These are phyloP conservation scores for Coelopa frigida DNA, from an alignment of 1,140 invertebrate genomes.

Conservation along the genomic window DNA sequence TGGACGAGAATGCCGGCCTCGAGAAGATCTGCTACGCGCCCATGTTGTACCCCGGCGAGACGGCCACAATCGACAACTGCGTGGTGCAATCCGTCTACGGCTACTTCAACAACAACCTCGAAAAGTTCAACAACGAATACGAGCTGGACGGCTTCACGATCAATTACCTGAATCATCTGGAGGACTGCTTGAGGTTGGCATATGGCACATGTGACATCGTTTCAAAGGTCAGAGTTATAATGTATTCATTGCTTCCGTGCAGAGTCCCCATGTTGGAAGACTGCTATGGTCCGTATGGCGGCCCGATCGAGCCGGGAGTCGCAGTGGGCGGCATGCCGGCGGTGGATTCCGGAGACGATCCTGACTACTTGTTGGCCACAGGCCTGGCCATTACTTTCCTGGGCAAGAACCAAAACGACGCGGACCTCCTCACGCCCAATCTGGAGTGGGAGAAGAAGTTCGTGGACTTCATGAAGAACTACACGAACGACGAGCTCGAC, in stretches of 20 bases:
- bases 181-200: conserved; percentile 45
- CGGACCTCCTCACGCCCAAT: conserved; percentile 50
- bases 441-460: conserved; percentile 76
- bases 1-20: conserved; percentile 48
- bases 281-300: conserved; percentile 76
- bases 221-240: not conserved
- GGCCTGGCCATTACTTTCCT: conserved; percentile 71
- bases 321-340: conserved; percentile 65
- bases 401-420: conserved; percentile 58
- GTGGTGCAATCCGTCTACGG: conserved; percentile 72
- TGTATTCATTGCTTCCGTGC: conserved; percentile 28
- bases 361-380: conserved; percentile 51
- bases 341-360: conserved; percentile 26
- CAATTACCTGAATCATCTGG: conserved; percentile 48
- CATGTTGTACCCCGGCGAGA: conserved; percentile 57
- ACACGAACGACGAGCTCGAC: conserved; percentile 59
- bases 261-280: conserved; percentile 55
- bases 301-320: conserved; percentile 75
- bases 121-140: conserved; percentile 45
- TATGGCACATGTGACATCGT: not conserved
- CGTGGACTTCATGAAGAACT: conserved; percentile 70
- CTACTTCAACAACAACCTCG: conserved; percentile 65
- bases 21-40: conserved; percentile 81
- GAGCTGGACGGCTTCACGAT: conserved; percentile 23
- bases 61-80: conserved; percentile 56